Evolutionary conservation across 2,797 vertebrate genomes (phyloP).

Genomic region (Cottoperca gobio): DNA sequence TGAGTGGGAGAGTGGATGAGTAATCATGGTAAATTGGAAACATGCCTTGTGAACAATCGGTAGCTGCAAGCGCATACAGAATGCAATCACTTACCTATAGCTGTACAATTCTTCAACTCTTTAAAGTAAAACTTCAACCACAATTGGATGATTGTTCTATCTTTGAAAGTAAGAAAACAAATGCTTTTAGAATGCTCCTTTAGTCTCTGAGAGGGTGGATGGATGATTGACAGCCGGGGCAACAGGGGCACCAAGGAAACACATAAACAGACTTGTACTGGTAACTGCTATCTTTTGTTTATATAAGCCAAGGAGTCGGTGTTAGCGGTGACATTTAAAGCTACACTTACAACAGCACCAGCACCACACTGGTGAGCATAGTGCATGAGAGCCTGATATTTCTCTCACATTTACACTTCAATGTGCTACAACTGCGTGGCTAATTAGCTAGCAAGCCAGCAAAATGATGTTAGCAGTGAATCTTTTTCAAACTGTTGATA

Average conservation of each 20-base stretch:
- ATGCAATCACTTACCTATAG: constrained; percentile 30
- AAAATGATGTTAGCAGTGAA: not conserved
- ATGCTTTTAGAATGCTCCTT: not conserved
- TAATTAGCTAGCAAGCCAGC: not conserved
- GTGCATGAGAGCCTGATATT: not conserved
- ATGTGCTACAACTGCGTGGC: not conserved
- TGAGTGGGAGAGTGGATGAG: constrained; percentile 65
- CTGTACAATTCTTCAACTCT: constrained; percentile 7
- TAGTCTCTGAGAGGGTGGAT: constrained; percentile 6
- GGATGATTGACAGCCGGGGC: constrained; percentile 16
- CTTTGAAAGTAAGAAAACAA: not conserved
- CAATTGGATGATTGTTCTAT: not conserved
- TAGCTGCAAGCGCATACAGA: constrained; percentile 39
- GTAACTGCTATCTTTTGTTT: not conserved
- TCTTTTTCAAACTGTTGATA: too few relatives aligned
- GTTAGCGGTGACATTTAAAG: not conserved
- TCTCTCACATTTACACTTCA: not conserved
- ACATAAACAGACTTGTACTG: constrained; percentile 6
- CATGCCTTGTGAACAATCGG: constrained; percentile 54
- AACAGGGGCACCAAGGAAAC: not conserved
- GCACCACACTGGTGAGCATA: not conserved
- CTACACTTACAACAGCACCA: not conserved
- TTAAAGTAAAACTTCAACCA: not conserved
- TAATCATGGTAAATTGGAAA: constrained; percentile 64
- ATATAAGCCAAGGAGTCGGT: not conserved